These are phyloP conservation scores for Nothocercus julius DNA, from an alignment of 2,113 vertebrate species.

Conservation along the genomic window DNA sequence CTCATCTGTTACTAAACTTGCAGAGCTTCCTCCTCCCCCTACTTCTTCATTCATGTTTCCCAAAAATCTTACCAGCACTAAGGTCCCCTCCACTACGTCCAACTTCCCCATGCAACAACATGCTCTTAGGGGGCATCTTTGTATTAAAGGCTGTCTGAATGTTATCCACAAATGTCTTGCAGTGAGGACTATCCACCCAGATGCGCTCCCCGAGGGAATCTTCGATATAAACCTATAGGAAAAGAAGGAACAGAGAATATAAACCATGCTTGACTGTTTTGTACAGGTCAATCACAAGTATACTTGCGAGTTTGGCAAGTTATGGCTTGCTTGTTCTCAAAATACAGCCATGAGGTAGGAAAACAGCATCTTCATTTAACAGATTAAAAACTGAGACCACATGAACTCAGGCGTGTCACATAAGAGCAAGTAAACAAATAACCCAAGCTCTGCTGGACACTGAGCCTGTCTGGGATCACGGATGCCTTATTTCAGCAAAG, in stretches of 20 bases:
- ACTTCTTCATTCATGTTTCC: background rate
- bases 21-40: background rate
- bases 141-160: slow-evolving; percentile 97
- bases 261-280: background rate
- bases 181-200: slow-evolving; percentile 74
- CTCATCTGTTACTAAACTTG: background rate
- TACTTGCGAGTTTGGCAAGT: background rate
- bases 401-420: background rate
- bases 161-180: slow-evolving; percentile 96
- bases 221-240: slow-evolving; percentile 93
- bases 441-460: background rate
- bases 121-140: slow-evolving; percentile 94
- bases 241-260: background rate
- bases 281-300: background rate
- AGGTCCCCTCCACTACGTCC: slow-evolving; percentile 88
- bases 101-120: slow-evolving; percentile 90
- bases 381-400: background rate
- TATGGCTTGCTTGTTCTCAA: background rate
- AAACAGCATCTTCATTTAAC: background rate
- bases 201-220: slow-evolving; percentile 96
- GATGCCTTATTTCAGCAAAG: background rate
- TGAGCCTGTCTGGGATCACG: background rate
- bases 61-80: slow-evolving; percentile 86
- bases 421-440: background rate
- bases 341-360: background rate